These are phyloP conservation scores for Aromia moschata DNA, from an alignment of 2,888 invertebrate genomes.

Conservation along the genomic window DNA sequence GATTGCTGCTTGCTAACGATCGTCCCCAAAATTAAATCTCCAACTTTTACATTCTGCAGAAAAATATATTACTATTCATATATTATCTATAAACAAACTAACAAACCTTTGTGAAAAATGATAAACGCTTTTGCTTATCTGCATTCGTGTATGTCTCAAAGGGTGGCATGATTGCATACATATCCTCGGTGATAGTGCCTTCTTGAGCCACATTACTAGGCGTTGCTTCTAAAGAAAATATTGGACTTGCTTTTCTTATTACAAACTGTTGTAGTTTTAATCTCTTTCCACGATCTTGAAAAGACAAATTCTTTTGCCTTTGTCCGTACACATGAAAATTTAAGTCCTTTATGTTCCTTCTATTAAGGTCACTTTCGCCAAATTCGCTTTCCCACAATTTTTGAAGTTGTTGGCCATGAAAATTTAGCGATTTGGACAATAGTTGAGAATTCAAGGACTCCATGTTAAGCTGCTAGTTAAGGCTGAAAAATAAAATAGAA, in stretches of 20 bases:
- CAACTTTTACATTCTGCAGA: slow-evolving; percentile 73
- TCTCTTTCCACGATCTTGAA: slow-evolving; percentile 84
- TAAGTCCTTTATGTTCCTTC: slow-evolving; percentile 69
- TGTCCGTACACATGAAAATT: slow-evolving; percentile 82
- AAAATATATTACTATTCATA: slow-evolving; percentile 18
- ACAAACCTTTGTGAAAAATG: slow-evolving; percentile 84
- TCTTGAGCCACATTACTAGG: slow-evolving; percentile 64
- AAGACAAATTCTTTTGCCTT: slow-evolving; percentile 81
- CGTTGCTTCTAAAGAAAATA: slow-evolving; percentile 71
- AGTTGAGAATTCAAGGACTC: slow-evolving; percentile 67
- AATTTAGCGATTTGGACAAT: slow-evolving; percentile 79
- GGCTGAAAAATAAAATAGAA: background rate
- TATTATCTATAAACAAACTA: slow-evolving; percentile 2
- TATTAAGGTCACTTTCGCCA: slow-evolving; percentile 77
- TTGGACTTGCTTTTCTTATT: slow-evolving; percentile 81
- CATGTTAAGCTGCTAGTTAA: slow-evolving; percentile 52
- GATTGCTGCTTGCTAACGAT: slow-evolving; percentile 79
- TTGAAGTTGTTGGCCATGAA: slow-evolving; percentile 87
- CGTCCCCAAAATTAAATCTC: slow-evolving; percentile 81
- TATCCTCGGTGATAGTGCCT: slow-evolving; percentile 68
- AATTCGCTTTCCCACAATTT: slow-evolving; percentile 89
- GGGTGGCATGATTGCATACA: slow-evolving; percentile 85
- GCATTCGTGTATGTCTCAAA: slow-evolving; percentile 85
- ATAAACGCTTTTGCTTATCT: slow-evolving; percentile 78
- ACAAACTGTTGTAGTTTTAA: slow-evolving; percentile 88